A percentile compares a stretch with the other conserved stretches of the same genome.
phyloP scores from a whole-genome alignment of 2,797 vertebrate species.

The Philypnodon macrostomus region DNA sequence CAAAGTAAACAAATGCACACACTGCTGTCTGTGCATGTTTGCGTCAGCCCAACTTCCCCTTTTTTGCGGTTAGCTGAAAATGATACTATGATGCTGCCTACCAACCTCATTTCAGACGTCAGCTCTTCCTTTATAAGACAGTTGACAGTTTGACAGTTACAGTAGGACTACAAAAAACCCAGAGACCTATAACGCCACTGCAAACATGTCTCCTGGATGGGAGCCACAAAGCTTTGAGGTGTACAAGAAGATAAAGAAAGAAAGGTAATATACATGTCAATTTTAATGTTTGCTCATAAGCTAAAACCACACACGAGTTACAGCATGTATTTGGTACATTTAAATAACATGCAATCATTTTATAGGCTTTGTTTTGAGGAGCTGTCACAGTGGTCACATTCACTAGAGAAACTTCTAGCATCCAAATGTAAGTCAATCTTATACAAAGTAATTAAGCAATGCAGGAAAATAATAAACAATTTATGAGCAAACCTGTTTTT shows the following conservation, averaged over 20 bases:
- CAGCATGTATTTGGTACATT: no score
- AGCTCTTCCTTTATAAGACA: slow-evolving; percentile 26
- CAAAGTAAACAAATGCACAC: slow-evolving; percentile 37
- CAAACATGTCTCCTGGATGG: slow-evolving; percentile 38
- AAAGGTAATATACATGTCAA: slow-evolving; percentile 61
- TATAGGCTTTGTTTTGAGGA: slow-evolving; percentile 80
- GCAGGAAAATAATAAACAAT: background rate
- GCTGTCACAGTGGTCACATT: slow-evolving; percentile 81
- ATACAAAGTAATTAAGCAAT: background rate
- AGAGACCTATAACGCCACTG: slow-evolving; percentile 50
- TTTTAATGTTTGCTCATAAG: background rate
- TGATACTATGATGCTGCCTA: slow-evolving; percentile 45
- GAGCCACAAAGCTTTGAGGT: slow-evolving; percentile 55
- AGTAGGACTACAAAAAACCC: background rate
- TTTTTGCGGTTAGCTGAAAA: slow-evolving; percentile 64
- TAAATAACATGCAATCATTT: background rate
- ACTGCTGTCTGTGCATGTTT: slow-evolving; percentile 16
- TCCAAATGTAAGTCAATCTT: slow-evolving; percentile 80
- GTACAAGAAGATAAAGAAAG: slow-evolving; percentile 57
- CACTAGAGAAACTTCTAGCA: slow-evolving; percentile 81
- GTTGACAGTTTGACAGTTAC: slow-evolving; percentile 12
- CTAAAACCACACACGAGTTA: no score
- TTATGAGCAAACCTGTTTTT: slow-evolving; percentile 5
- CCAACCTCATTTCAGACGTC: slow-evolving; percentile 11
- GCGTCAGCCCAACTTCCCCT: slow-evolving; percentile 78